These are phyloP conservation scores for Melanaphis sacchari DNA, from an alignment of 1,140 invertebrate species.

Conservation along the genomic window DNA sequence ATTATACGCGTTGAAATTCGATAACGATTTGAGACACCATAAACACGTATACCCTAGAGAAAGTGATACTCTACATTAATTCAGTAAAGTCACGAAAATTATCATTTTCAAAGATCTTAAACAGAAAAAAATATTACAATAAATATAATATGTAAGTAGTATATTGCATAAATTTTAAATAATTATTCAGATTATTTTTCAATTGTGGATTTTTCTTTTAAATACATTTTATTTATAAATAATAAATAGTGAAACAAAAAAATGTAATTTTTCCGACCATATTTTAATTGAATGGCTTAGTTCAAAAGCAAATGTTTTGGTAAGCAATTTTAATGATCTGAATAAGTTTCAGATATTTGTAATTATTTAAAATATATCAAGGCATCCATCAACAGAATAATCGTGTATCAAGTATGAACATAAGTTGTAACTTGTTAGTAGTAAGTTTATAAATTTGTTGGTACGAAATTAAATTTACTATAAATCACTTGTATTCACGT, in stretches of 20 bases:
- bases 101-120: neutral
- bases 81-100: neutral
- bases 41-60: neutral
- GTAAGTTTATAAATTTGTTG: constrained; percentile 3
- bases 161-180: neutral
- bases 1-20: neutral
- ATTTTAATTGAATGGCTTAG: neutral
- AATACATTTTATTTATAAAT: neutral
- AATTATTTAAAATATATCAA: neutral
- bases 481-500: constrained; percentile 6
- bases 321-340: neutral
- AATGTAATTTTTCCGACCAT: neutral
- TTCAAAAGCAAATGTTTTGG: neutral
- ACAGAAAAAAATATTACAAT: neutral
- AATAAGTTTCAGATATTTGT: neutral
- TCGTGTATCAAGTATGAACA: neutral
- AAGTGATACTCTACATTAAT: neutral
- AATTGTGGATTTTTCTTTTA: neutral
- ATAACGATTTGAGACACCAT: neutral
- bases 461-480: neutral
- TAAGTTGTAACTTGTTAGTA: neutral
- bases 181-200: constrained; percentile 27
- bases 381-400: neutral
- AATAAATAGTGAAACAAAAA: neutral
- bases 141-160: neutral